Evolutionary conservation across 2,797 vertebrate species (phyloP), one percentile per base, ranked within the genome.

Genomic region (Oreochromis grahami): DNA sequence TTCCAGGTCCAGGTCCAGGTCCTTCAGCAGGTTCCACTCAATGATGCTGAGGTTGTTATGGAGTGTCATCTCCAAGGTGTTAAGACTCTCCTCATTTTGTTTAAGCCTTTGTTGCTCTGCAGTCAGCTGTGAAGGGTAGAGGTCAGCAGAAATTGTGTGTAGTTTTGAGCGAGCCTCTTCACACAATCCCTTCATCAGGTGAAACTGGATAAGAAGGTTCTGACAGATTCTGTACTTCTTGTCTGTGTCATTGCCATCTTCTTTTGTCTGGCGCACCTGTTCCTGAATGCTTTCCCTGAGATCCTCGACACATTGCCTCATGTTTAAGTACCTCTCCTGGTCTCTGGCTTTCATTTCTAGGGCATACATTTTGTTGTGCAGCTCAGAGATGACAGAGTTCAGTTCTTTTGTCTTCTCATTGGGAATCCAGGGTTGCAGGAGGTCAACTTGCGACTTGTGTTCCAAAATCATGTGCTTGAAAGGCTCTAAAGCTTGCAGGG

Each of bases 221-320:
- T 95, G 96, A 56, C 92, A 95, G 19, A 76, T 81, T 58, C 89
- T 94, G 87, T 94, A 96, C 58, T 92, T 92, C 32, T 95, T 91
- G 55, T 90, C 87, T 34, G 77, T 36, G 3, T 70, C 77, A 4
- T 72, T 76, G 43, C 63, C 88, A 8, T 93, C 85, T 1, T 95
- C 93, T 84, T 93, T 95, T 6, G 89, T 94, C 43, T 84, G 89
- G 3, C 14, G 79, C 21, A 96, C 92, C 83, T 96, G 95, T 76
- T 93, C 86, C 91, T 96, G 94, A 55, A 97, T 51, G 4, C 90
- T 92, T 74, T 96, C 93, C 77, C 85, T 92, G 53, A 96, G 36
- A 81, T 94, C 88, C 90, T 96, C 96, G 43, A 97, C 80, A 48
- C 94, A 85, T 91, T 93, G 93, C 65, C 97, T 94, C 41, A 90